Conservation (phyloP, 2,113 vertebrate species). For the Cepphus grylle region DNA sequence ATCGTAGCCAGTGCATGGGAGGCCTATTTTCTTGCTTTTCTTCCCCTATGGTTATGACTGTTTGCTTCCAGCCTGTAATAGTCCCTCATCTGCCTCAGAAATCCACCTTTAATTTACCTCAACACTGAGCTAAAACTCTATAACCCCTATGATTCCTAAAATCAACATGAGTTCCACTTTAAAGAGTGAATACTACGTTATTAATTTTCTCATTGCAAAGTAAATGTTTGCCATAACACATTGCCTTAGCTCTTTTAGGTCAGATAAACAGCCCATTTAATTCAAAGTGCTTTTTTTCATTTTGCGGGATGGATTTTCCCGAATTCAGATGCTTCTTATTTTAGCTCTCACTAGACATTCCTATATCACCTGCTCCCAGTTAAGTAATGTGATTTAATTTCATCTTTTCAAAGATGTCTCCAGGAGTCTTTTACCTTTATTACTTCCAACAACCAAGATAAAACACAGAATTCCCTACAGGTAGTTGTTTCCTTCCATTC, state of each 20-base stretch:
- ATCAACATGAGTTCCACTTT: not conserved
- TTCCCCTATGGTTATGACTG: not conserved
- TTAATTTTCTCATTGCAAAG: not conserved
- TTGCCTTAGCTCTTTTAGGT: not conserved
- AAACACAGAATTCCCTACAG: not conserved
- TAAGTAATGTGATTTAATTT: not conserved
- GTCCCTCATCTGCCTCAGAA: not conserved
- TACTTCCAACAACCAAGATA: not conserved
- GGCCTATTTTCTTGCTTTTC: not conserved
- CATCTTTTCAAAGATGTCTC: not conserved
- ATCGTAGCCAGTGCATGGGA: not conserved
- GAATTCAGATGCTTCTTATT: slow-evolving; percentile 1
- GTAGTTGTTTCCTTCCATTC: not conserved
- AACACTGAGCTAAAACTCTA: not conserved
- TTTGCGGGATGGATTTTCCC: not conserved
- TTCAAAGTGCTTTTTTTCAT: slow-evolving; percentile 1
- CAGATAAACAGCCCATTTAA: not conserved
- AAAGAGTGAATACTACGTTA: not conserved
- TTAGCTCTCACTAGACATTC: not conserved
- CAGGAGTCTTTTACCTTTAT: not conserved
- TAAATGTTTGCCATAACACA: not conserved
- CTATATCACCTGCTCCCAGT: not conserved
- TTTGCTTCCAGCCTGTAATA: not conserved
- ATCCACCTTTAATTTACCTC: not conserved
- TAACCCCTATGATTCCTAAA: not conserved